Evolutionary conservation across 2,888 invertebrate species (phyloP).

Genomic region (Elysia crispata): DNA sequence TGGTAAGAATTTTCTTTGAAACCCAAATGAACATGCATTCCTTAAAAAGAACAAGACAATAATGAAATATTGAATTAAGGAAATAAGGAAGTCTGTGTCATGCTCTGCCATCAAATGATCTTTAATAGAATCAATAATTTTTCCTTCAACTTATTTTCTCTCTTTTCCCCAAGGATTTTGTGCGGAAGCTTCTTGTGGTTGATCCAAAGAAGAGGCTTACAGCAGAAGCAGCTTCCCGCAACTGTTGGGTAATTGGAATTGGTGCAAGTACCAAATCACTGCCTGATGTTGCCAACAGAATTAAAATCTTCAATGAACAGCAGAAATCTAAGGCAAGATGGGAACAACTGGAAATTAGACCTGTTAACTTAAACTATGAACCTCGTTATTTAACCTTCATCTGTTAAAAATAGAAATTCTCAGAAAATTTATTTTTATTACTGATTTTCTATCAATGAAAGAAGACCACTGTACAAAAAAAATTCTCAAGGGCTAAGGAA

Average conservation of each 20-base stretch:
- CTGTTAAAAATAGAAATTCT: neutral
- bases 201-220: constrained; percentile 26
- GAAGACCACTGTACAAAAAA: no score
- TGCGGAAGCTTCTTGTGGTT: constrained; percentile 35
- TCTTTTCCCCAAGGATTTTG: constrained; percentile 36
- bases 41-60: no score
- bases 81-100: no score
- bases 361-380: constrained; percentile 25
- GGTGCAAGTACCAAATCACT: neutral
- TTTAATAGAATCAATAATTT: no score
- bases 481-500: no score
- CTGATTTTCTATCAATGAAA: no score
- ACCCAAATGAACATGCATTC: no score
- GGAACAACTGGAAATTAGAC: neutral
- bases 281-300: constrained; percentile 18
- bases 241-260: constrained; percentile 35
- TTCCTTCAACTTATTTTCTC: no score
- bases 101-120: no score
- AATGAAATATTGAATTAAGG: no score
- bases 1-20: no score
- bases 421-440: neutral
- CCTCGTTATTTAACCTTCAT: constrained; percentile 23
- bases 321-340: constrained; percentile 20
- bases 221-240: constrained; percentile 20
- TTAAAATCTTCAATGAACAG: constrained; percentile 35